Conservation (phyloP, 2,797 vertebrate species). For the Anniella stebbinsi region DNA sequence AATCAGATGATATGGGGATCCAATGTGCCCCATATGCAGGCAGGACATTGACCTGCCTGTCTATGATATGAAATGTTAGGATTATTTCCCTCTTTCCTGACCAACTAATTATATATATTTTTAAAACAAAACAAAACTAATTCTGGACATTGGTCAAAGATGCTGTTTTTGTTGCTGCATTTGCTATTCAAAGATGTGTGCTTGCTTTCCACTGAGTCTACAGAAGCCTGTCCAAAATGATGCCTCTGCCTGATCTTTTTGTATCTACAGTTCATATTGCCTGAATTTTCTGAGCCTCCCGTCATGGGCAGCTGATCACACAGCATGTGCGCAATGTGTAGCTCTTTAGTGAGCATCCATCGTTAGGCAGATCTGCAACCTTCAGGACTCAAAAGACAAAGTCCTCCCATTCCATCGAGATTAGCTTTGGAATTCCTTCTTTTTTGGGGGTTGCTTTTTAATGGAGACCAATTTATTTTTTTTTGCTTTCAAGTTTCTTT, state of each 20-base stretch:
- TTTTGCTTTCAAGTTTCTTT: not conserved
- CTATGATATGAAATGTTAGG: constrained; percentile 22
- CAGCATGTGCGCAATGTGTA: not conserved
- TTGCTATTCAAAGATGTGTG: constrained; percentile 43
- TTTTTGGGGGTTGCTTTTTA: not conserved
- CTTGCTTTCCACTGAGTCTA: constrained; percentile 27
- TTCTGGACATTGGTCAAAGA: constrained; percentile 31
- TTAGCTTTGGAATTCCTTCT: not conserved
- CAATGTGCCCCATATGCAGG: constrained; percentile 5
- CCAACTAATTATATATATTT: constrained; percentile 24
- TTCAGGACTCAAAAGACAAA: not conserved
- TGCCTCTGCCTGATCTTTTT: constrained; percentile 37
- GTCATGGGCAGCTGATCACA: constrained; percentile 7
- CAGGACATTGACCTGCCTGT: constrained; percentile 23
- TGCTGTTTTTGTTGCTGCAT: not conserved
- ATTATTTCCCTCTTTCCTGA: not conserved
- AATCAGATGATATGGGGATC: constrained; percentile 48
- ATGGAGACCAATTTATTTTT: not conserved
- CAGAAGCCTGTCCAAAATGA: constrained; percentile 22
- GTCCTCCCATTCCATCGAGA: not conserved
- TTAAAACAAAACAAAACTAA: not conserved
- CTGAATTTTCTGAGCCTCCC: constrained; percentile 16
- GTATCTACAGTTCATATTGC: not conserved
- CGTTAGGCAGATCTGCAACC: not conserved
- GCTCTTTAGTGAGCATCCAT: constrained; percentile 1